Conservation (phyloP, 1,140 invertebrate genomes). For the Stegodyphus mimosarum region DNA sequence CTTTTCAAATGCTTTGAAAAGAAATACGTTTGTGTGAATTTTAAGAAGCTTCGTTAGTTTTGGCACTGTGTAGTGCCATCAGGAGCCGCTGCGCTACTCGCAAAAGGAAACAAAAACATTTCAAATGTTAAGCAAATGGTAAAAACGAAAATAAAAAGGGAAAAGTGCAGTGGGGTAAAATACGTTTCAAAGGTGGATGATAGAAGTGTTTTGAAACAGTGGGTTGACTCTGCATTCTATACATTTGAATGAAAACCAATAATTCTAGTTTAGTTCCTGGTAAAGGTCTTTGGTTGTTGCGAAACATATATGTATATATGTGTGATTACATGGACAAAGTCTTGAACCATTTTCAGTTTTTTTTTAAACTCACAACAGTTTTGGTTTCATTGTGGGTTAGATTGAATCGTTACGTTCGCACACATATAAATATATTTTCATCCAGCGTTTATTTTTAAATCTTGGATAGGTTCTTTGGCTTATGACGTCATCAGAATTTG, state of each 20-base stretch:
- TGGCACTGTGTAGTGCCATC: not conserved
- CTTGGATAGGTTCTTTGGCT: slow-evolving; percentile 60
- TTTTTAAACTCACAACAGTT: slow-evolving; percentile 40
- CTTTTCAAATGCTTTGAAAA: too few relatives aligned
- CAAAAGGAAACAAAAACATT: slow-evolving; percentile 17
- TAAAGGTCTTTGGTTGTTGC: slow-evolving; percentile 43
- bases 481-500: slow-evolving; percentile 61
- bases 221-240: slow-evolving; percentile 41
- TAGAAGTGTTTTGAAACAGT: slow-evolving; percentile 54
- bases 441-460: slow-evolving; percentile 16
- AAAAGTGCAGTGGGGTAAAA: slow-evolving; percentile 57
- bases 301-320: slow-evolving; percentile 57
- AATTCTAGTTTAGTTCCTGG: slow-evolving; percentile 32
- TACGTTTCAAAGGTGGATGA: slow-evolving; percentile 50
- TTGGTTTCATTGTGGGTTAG: slow-evolving; percentile 7
- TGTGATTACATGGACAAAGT: slow-evolving; percentile 54
- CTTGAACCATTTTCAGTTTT: slow-evolving; percentile 43
- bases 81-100: slow-evolving; percentile 30
- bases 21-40: too few relatives aligned
- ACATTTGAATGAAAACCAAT: slow-evolving; percentile 51
- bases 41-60: too few relatives aligned
- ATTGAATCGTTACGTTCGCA: slow-evolving; percentile 35
- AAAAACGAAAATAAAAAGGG: slow-evolving; percentile 39
- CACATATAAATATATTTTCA: slow-evolving; percentile 56
- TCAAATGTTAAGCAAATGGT: slow-evolving; percentile 19